Base-by-base conservation (phyloP, 2,888 invertebrate genomes). In the Chirona hameri region DNA sequence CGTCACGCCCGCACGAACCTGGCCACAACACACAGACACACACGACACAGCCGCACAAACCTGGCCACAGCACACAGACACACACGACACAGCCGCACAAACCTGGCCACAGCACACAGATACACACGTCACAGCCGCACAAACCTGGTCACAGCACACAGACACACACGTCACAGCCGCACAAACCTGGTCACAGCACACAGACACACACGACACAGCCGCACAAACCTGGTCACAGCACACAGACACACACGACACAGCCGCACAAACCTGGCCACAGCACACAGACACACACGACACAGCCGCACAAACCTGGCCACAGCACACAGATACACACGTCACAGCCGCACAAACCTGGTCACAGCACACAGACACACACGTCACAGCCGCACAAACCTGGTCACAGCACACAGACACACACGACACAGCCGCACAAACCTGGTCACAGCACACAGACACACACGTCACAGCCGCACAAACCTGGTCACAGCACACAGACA, bases 1-100 rank as follows among this genome's bases (percentile, higher is more conserved):
- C 39, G 39, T 39, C 39, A 39, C 39, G 95, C 94, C 87, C 95
- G 95, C 55, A 97, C 96, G 89, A 97, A 97, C 86, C 97, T 95
- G 86, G 14, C 39, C 39, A 39, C 39, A 39, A 7, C n/a, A n/a
- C n/a, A 39, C 39, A 39, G 39, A 39, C 39, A 39, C 4, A 39
- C 39, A 39, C 39, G 39, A 5, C 39, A 39, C 39, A 39, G 39
- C 87, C 95, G 95, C 55, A 97, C 96, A 89, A 97, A 97, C 86
- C 97, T 95, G 86, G 14, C 39, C 39, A 39, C 39, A 39, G 39
- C n/a, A n/a, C n/a, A 39, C 39, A 39, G 39, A 39, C 39, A 39
- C 4, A 39, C 39, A 39, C 39, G 39, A 5, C 39, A 39, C 39
- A 39, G 39, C 87, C 95, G 95, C 55, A 97, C 96, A 89, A 97